Evolutionary conservation across 2,113 vertebrate species (phyloP), one percentile per base, ranked within the genome.

Genomic region (Phrynosoma blainvillii): DNA sequence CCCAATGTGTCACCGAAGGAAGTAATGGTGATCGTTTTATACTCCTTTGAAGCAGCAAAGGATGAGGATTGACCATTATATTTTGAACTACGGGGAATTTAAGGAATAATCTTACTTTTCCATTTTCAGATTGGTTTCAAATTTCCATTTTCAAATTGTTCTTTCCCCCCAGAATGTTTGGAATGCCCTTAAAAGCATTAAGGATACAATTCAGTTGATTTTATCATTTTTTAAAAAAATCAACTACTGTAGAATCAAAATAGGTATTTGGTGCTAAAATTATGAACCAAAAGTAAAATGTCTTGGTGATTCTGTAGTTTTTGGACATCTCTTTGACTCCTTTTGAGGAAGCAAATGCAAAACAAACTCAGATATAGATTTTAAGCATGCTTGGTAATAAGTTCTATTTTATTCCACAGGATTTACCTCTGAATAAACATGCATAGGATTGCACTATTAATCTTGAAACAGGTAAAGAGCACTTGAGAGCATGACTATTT

Each of bases 71-170:
- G 30, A 83, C 65, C 86, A 88, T 89, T 86, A 86, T 91, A 84
- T 89, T 80, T 78, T 82, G 88, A 90, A 86, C 79, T 82, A 82
- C 85, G 91, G 88, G 93, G 82, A 91, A 89, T 90, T 94, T 92
- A 80, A 96, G 94, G 82, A 18, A 25, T 85, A 77, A 65, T 6
- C 1, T 3, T 65, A 65, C 36, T 62, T 79, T 40, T 23, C 8
- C 30, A 66, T 68, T 85, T 62, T 52, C 27, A 79, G 56, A 27
- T 23, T 65, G 56, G 59, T 62, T 62, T 62, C 59, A 62, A 18
- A 62, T 73, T 23, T 5, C 11, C n/a, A 59, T 40, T 75, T 54
- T 62, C 32, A 30, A 76, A 77, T 18, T 73, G 42, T 54, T 73
- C 27, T 54, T 27, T 14, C 7, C 47, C 25, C 59, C 40, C 59